Percentiles rank a stretch among this genome's conserved stretches.
phyloP scores from a whole-genome alignment of 2,113 vertebrate species.

The Microtus richardsoni region DNA sequence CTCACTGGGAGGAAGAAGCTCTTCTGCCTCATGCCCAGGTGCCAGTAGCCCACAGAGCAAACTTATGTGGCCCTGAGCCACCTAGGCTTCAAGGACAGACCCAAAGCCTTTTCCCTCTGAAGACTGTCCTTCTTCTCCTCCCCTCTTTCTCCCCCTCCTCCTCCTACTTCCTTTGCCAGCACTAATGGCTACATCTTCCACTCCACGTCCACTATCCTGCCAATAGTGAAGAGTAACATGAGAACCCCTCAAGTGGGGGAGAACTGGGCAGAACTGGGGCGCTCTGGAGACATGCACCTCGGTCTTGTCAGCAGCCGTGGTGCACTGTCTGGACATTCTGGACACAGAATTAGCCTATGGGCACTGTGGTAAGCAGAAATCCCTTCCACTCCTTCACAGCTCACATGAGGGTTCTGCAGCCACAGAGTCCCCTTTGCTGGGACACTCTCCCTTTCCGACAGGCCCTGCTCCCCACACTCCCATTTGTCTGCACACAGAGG shows the following conservation, averaged over 20 bases:
- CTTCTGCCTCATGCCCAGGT: accelerated
- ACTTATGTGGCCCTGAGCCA: neutral
- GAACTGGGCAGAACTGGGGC: neutral
- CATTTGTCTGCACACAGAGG: neutral
- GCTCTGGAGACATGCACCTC: neutral
- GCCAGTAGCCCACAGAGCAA: too few relatives aligned
- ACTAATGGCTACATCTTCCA: accelerated
- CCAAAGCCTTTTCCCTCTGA: too few relatives aligned
- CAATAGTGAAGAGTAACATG: neutral
- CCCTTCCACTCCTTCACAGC: neutral
- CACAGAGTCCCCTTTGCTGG: neutral
- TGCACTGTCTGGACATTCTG: neutral
- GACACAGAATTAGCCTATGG: neutral
- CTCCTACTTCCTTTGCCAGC: neutral
- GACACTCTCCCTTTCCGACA: accelerated
- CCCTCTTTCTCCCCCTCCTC: too few relatives aligned
- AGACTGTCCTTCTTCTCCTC: neutral
- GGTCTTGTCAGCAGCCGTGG: neutral
- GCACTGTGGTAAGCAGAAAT: accelerated
- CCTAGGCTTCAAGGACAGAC: neutral
- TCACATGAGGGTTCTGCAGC: neutral
- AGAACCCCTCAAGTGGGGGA: neutral
- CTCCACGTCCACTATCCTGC: neutral
- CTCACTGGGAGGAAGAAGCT: neutral
- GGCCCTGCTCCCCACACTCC: accelerated